Conservation (phyloP, 2,888 invertebrate genomes). For the Eulithis testata region DNA sequence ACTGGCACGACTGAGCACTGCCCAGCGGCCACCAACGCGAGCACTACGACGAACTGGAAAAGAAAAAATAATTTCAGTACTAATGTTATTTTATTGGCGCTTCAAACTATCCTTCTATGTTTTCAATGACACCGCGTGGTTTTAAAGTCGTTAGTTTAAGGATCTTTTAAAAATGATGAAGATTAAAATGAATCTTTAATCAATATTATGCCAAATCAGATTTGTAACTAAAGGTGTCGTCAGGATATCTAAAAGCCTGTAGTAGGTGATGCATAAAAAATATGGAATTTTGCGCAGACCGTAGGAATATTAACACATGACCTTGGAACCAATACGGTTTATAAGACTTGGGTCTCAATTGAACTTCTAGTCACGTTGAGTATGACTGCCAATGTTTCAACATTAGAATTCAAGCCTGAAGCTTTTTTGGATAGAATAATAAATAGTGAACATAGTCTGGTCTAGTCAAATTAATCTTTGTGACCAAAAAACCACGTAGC, state of each 20-base stretch:
- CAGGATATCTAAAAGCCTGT: too few relatives aligned
- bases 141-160: too few relatives aligned
- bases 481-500: too few relatives aligned
- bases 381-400: conserved; percentile 22
- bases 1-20: conserved; percentile 67
- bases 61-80: background rate
- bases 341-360: conserved; percentile 23
- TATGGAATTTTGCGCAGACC: conserved; percentile 17
- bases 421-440: conserved; percentile 20
- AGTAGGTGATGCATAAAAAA: conserved; percentile 15
- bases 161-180: too few relatives aligned
- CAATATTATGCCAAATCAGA: too few relatives aligned
- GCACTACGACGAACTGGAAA: conserved; percentile 69
- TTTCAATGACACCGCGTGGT: too few relatives aligned
- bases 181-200: too few relatives aligned
- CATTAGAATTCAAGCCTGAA: conserved; percentile 25
- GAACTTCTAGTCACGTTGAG: conserved; percentile 35
- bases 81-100: too few relatives aligned
- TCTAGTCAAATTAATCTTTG: background rate
- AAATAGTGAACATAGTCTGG: conserved; percentile 1
- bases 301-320: conserved; percentile 33
- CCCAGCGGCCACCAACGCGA: conserved; percentile 64
- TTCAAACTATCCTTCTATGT: too few relatives aligned
- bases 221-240: too few relatives aligned
- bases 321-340: conserved; percentile 27